phyloP scores from a whole-genome alignment of 2,113 vertebrate genomes.

The Crotalus horridus region DNA sequence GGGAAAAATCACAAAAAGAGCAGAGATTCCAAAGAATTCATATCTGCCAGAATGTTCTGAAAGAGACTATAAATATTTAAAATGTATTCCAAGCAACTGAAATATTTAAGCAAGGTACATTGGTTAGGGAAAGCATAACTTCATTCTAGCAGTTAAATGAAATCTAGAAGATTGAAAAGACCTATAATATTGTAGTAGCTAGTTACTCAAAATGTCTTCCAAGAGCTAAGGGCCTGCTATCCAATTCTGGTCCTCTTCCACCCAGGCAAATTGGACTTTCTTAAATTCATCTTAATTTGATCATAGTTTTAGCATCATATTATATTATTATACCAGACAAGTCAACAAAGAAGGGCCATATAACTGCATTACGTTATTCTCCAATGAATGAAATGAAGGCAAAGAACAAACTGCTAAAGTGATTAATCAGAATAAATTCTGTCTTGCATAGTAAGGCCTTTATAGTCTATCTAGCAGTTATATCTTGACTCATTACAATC shows the following conservation, averaged over 20 bases:
- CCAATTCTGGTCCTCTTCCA: not conserved
- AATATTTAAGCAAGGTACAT: not conserved
- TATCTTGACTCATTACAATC: not conserved
- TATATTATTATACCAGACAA: not conserved
- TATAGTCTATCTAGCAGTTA: not conserved
- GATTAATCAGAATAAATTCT: not conserved
- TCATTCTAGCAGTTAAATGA: not conserved
- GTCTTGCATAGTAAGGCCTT: not conserved
- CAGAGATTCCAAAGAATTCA: not conserved
- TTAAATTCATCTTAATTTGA: not conserved
- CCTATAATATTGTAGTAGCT: not conserved
- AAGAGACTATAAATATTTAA: not conserved
- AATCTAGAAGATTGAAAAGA: not conserved
- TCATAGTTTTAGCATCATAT: not conserved
- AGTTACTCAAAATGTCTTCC: not conserved
- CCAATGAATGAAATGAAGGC: not conserved
- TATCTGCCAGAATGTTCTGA: not conserved
- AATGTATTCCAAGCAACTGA: not conserved
- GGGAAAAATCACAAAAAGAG: not conserved
- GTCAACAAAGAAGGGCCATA: not conserved
- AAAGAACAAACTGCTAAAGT: not conserved
- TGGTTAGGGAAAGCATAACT: not conserved
- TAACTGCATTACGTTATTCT: not conserved
- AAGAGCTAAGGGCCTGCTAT: not conserved
- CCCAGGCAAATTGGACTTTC: not conserved